Evolutionary conservation across 64 coral and sea anemone species (phyloP).

Genomic region (Astreopora myriophthalma): DNA sequence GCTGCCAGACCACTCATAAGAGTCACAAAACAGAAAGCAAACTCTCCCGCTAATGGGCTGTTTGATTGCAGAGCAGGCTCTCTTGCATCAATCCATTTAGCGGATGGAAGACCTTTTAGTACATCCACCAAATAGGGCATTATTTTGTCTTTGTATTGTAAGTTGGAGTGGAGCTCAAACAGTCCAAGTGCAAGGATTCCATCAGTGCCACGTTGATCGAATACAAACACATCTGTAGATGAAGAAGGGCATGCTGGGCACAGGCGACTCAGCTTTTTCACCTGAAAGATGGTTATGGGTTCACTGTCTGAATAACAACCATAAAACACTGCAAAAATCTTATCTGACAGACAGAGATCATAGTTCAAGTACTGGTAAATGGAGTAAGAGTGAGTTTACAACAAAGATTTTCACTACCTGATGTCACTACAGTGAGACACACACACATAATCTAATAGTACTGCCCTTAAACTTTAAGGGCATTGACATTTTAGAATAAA

Average conservation of each 20-base stretch:
- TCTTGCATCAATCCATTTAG: constrained; percentile 81
- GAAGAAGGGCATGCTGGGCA: constrained; percentile 74
- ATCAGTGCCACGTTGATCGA: constrained; percentile 88
- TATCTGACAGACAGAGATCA: too few relatives aligned
- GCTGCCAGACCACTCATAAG: constrained; percentile 81
- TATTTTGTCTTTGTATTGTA: constrained; percentile 87
- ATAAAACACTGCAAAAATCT: too few relatives aligned
- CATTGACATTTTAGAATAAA: too few relatives aligned
- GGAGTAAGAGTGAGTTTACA: too few relatives aligned
- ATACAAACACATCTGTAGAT: constrained; percentile 12
- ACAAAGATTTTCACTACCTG: too few relatives aligned
- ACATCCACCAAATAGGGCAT: constrained; percentile 93
- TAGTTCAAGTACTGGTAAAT: too few relatives aligned
- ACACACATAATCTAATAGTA: too few relatives aligned
- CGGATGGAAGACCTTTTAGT: constrained; percentile 76
- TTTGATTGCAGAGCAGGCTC: constrained; percentile 22
- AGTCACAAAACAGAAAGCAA: constrained; percentile 90
- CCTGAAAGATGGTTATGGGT: constrained; percentile 31
- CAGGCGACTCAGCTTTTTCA: constrained; percentile 85
- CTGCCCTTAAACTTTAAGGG: too few relatives aligned
- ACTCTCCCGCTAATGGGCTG: constrained; percentile 86
- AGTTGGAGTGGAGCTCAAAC: constrained; percentile 84
- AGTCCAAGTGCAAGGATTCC: constrained; percentile 79
- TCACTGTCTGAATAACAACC: too few relatives aligned
- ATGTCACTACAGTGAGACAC: too few relatives aligned